Conservation (phyloP, 2,888 invertebrate genomes). For the Acronicta leporina region DNA sequence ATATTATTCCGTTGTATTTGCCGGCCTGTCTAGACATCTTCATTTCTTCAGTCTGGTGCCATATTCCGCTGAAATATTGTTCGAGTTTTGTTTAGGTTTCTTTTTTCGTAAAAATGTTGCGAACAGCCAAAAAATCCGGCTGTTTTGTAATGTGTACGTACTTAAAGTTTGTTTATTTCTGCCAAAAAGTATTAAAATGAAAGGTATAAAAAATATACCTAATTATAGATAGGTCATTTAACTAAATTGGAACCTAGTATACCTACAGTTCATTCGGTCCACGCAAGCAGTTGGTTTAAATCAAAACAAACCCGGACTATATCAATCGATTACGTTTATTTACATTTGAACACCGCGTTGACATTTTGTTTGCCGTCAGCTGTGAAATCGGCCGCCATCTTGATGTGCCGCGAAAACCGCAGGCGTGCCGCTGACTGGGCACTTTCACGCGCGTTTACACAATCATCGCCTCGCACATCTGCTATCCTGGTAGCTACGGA, state of each 20-base stretch:
- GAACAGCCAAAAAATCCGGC: background rate
- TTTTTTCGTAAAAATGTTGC: constrained; percentile 6
- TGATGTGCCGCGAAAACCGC: constrained; percentile 63
- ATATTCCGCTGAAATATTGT: constrained; percentile 34
- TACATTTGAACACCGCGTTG: constrained; percentile 52
- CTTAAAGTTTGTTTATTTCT: constrained; percentile 4
- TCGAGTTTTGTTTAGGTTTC: constrained; percentile 9
- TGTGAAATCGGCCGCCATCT: constrained; percentile 67
- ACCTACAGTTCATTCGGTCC: too few relatives aligned
- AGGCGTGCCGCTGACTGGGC: constrained; percentile 61
- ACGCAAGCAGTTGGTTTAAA: constrained; percentile 39
- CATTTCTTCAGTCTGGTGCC: constrained; percentile 41
- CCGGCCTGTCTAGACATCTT: constrained; percentile 42
- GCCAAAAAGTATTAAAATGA: too few relatives aligned
- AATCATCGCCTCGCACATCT: constrained; percentile 48
- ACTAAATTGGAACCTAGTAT: too few relatives aligned
- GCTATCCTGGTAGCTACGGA: constrained; percentile 43
- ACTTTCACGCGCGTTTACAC: constrained; percentile 62
- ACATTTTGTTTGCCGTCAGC: constrained; percentile 59
- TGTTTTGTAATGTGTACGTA: constrained; percentile 1
- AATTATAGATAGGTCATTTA: too few relatives aligned
- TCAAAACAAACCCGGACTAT: constrained; percentile 44
- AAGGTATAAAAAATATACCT: too few relatives aligned
- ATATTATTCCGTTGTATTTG: constrained; percentile 23
- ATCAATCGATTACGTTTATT: constrained; percentile 52